phyloP scores from a whole-genome alignment of 2,113 vertebrate species.

The Notarius quadriscutis region DNA sequence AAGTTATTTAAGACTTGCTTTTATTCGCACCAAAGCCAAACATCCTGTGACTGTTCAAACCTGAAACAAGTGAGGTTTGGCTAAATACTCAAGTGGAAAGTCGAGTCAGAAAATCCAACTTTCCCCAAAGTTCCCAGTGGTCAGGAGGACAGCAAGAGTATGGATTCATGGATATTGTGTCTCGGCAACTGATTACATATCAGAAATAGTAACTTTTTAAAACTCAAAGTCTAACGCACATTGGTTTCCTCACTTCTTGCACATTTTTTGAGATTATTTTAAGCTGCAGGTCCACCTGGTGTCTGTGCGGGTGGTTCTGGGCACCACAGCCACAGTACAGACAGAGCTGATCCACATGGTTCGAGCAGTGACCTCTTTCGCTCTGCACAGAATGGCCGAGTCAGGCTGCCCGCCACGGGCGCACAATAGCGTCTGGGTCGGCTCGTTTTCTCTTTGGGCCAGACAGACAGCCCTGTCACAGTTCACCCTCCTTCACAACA shows the following conservation, averaged over 20 bases:
- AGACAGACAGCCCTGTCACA: constrained; percentile 57
- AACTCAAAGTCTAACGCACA: background rate
- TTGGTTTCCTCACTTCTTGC: background rate
- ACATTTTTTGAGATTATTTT: background rate
- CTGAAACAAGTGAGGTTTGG: background rate
- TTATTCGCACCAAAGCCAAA: background rate
- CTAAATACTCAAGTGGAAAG: background rate
- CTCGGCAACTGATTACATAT: background rate
- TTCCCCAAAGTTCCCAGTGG: background rate
- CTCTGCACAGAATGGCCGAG: constrained; percentile 45
- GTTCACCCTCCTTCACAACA: constrained; percentile 52
- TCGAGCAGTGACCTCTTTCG: constrained; percentile 48
- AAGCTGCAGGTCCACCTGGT: constrained; percentile 6
- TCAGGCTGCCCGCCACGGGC: constrained; percentile 41
- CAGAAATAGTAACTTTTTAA: background rate
- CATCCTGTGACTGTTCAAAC: background rate
- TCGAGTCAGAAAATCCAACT: background rate
- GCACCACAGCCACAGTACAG: constrained; percentile 21
- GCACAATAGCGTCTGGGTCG: constrained; percentile 56
- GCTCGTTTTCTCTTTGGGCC: constrained; percentile 42
- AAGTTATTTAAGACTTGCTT: background rate
- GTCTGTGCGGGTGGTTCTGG: constrained; percentile 17
- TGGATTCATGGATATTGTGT: background rate
- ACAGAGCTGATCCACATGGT: constrained; percentile 33
- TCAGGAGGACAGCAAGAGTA: too few relatives aligned